Percentiles rank a stretch among this genome's conserved stretches.
Evolutionary conservation across 2,888 invertebrate genomes (phyloP).

Genomic region (Spilosoma lubricipeda): DNA sequence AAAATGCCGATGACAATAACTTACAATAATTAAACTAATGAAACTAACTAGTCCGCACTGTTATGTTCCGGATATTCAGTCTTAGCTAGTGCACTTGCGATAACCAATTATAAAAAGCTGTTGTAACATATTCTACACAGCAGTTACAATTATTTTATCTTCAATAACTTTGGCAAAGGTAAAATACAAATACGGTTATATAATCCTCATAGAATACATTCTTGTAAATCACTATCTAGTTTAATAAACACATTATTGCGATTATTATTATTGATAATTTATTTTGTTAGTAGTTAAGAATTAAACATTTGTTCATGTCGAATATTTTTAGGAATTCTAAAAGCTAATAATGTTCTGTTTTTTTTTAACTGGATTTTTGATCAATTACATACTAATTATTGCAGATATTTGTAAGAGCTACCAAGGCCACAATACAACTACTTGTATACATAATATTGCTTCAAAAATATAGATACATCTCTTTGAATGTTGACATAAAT

Average conservation of each 20-base stretch:
- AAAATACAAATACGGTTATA: slow-evolving; percentile 35
- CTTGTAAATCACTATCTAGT: slow-evolving; percentile 26
- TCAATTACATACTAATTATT: slow-evolving; percentile 45
- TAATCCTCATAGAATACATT: slow-evolving; percentile 23
- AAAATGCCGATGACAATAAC: slow-evolving; percentile 39
- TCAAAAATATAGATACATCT: slow-evolving; percentile 53
- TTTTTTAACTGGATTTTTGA: slow-evolving; percentile 32
- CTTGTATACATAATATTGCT: slow-evolving; percentile 61
- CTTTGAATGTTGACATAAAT: slow-evolving; percentile 36
- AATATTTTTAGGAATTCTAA: background rate
- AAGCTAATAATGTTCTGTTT: background rate
- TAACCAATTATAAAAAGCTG: slow-evolving; percentile 27
- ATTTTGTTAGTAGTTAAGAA: background rate
- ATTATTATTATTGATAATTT: slow-evolving; percentile 28
- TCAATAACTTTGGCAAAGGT: slow-evolving; percentile 54
- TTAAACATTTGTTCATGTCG: slow-evolving; percentile 10
- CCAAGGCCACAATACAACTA: slow-evolving; percentile 63
- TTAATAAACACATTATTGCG: slow-evolving; percentile 16
- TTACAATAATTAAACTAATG: slow-evolving; percentile 54
- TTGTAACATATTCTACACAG: slow-evolving; percentile 35
- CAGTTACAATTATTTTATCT: slow-evolving; percentile 44
- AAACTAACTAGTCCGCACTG: slow-evolving; percentile 43
- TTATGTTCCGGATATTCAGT: slow-evolving; percentile 54
- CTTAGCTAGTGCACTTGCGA: slow-evolving; percentile 46
- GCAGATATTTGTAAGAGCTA: slow-evolving; percentile 54